Conservation (phyloP, 2,888 invertebrate genomes). For the Cerceris ruficornis region DNA sequence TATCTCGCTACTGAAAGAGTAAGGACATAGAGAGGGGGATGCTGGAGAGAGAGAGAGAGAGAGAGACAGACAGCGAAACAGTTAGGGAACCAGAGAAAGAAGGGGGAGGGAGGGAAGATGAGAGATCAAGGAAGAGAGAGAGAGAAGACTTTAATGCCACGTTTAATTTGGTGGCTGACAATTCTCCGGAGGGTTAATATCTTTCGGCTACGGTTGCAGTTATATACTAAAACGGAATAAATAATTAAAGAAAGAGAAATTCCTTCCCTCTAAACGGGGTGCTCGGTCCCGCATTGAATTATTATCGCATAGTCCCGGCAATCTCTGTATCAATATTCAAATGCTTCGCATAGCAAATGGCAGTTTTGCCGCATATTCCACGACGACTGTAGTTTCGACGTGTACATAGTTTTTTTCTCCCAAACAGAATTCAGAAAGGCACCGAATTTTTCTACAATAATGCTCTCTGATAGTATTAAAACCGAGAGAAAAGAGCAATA, state of each 20-base stretch:
- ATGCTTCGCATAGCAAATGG: constrained; percentile 4
- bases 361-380: constrained; percentile 19
- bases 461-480: constrained; percentile 23
- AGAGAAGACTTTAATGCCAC: constrained; percentile 3
- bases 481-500: constrained; percentile 7
- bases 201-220: neutral
- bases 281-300: neutral
- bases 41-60: too few species aligned
- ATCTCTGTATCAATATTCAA: constrained; percentile 22
- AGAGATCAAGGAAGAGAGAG: too few species aligned
- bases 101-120: too few species aligned
- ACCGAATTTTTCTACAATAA: neutral
- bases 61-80: too few species aligned
- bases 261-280: neutral
- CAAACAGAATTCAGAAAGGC: neutral
- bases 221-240: neutral
- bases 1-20: neutral
- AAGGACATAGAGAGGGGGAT: too few species aligned
- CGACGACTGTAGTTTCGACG: neutral
- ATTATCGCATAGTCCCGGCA: constrained; percentile 8
- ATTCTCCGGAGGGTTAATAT: constrained; percentile 27
- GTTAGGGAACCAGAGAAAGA: too few species aligned
- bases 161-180: constrained; percentile 34
- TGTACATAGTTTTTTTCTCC: neutral
- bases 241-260: constrained; percentile 20